Conservation (phyloP, 2,797 vertebrate species). For the Danio choprae region DNA sequence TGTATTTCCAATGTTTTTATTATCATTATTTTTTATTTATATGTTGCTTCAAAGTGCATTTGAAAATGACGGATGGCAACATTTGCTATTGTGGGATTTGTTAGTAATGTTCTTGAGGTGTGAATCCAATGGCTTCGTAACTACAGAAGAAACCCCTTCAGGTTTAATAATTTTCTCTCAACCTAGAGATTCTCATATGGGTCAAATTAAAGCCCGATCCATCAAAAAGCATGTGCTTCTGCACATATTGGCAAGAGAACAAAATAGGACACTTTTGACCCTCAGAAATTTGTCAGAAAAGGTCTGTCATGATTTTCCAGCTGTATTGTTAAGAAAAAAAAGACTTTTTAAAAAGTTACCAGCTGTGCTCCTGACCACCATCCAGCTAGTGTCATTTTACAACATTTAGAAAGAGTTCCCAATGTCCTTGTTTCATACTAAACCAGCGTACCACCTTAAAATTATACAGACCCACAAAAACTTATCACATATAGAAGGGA, state of each 20-base stretch:
- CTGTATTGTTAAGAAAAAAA: conserved; percentile 64
- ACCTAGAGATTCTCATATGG: conserved; percentile 46
- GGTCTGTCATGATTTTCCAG: conserved; percentile 72
- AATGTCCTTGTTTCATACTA: conserved; percentile 74
- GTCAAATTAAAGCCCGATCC: conserved; percentile 56
- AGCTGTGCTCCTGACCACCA: conserved; percentile 68
- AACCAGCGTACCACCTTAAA: conserved; percentile 70
- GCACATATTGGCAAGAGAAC: conserved; percentile 60
- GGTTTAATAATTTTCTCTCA: conserved; percentile 54
- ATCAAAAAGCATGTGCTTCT: conserved; percentile 56
- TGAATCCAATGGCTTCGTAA: conserved; percentile 6
- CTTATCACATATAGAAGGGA: conserved; percentile 54
- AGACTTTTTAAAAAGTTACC: conserved; percentile 68
- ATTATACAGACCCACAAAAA: conserved; percentile 68
- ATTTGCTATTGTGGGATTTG: neutral
- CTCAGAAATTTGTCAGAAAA: conserved; percentile 74
- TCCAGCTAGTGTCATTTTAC: conserved; percentile 70
- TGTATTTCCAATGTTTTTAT: neutral
- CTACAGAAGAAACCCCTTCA: conserved; percentile 1
- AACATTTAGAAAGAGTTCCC: conserved; percentile 62
- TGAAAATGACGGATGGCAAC: neutral
- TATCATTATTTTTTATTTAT: too few relatives aligned
- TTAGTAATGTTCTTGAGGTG: neutral
- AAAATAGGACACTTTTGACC: conserved; percentile 65
- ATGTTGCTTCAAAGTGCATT: neutral